Evolutionary conservation across 1,140 invertebrate species (phyloP).

Genomic region (Drosophila trapezifrons): DNA sequence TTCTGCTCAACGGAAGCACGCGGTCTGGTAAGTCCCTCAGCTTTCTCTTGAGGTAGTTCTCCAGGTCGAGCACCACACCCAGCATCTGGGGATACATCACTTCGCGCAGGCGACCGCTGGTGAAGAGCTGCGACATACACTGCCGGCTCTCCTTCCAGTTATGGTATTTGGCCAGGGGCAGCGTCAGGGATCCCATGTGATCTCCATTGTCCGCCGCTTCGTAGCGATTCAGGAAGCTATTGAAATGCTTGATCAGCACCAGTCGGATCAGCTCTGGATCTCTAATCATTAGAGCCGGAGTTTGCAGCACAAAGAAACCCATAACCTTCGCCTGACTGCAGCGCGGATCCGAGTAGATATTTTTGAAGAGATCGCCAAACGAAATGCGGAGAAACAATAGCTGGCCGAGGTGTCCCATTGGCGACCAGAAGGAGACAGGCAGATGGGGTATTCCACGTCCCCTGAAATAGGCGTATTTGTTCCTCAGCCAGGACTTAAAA

Average conservation of each 20-base stretch:
- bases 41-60: slow-evolving; percentile 41
- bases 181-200: slow-evolving; percentile 63
- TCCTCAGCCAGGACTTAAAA: slow-evolving; percentile 34
- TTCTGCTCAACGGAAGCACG: slow-evolving; percentile 53
- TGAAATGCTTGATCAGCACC: slow-evolving; percentile 85
- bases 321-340: slow-evolving; percentile 46
- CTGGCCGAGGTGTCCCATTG: slow-evolving; percentile 68
- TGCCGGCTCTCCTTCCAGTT: slow-evolving; percentile 85
- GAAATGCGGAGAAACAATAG: slow-evolving; percentile 61
- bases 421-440: slow-evolving; percentile 40
- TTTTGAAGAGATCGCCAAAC: slow-evolving; percentile 74
- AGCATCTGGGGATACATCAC: slow-evolving; percentile 85
- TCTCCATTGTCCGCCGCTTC: slow-evolving; percentile 79
- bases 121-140: slow-evolving; percentile 85
- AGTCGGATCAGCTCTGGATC: slow-evolving; percentile 85
- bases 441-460: slow-evolving; percentile 50
- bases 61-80: slow-evolving; percentile 54
- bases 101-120: slow-evolving; percentile 85
- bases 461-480: slow-evolving; percentile 64
- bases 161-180: slow-evolving; percentile 77
- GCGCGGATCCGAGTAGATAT: slow-evolving; percentile 52
- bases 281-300: slow-evolving; percentile 84
- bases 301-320: slow-evolving; percentile 84
- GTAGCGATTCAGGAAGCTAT: slow-evolving; percentile 81
- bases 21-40: slow-evolving; percentile 4